phyloP scores from a whole-genome alignment of 2,797 vertebrate genomes.

The Anabacerthia variegaticeps region DNA sequence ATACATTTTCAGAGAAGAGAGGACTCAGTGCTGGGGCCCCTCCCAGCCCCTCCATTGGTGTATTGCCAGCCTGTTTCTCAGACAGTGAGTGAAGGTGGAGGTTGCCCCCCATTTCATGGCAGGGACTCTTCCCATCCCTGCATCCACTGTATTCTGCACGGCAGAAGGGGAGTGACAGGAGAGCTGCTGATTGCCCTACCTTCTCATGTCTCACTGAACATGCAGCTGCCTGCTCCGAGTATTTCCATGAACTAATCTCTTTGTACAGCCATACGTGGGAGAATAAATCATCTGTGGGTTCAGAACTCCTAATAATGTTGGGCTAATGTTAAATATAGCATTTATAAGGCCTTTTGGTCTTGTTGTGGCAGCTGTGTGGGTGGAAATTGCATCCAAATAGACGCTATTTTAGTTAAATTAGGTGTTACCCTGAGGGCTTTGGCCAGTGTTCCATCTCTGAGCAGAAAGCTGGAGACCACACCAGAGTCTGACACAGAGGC shows the following conservation, averaged over 20 bases:
- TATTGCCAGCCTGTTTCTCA: neutral
- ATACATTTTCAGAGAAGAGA: neutral
- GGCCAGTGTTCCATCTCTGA: neutral
- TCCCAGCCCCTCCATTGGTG: neutral
- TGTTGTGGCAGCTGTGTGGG: neutral
- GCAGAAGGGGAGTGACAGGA: neutral
- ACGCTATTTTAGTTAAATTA: neutral
- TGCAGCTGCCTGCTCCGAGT: neutral
- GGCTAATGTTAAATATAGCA: neutral
- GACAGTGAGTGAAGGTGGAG: neutral
- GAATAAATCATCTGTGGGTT: neutral
- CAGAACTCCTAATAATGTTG: neutral
- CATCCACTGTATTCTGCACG: rapidly evolving
- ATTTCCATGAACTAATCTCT: neutral
- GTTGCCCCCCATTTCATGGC: neutral
- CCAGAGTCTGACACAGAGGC: rapidly evolving
- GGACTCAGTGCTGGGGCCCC: neutral
- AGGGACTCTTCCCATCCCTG: neutral
- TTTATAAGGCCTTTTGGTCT: neutral
- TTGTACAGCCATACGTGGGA: neutral
- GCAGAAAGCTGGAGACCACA: neutral
- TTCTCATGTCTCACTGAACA: neutral
- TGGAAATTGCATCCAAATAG: neutral
- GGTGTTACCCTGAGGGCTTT: neutral
- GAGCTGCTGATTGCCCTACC: neutral